Percentiles rank a stretch among this genome's conserved stretches.
Conservation (phyloP, 2,888 invertebrate genomes). For the Athripsodes cinereus region DNA sequence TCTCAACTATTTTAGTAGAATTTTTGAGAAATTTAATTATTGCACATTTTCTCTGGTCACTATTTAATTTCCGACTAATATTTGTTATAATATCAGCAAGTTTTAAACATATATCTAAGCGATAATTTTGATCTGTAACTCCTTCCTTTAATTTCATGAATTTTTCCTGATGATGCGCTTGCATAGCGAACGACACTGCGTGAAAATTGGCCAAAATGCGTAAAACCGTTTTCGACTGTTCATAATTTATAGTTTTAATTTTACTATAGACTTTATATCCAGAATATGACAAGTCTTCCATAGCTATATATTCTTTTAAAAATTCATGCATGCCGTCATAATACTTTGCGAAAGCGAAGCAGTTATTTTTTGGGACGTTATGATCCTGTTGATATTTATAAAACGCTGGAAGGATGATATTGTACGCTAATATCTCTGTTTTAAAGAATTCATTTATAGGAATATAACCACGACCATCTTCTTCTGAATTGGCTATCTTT, state of each 20-base stretch:
- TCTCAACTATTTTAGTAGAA: not conserved
- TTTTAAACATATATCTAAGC: too few species aligned
- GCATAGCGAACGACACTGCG: slow-evolving; percentile 20
- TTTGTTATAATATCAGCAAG: too few species aligned
- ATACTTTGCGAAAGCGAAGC: slow-evolving; percentile 14
- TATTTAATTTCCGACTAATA: too few species aligned
- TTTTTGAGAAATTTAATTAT: not conserved
- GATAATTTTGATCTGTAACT: not conserved
- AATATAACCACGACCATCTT: not conserved
- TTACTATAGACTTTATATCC: slow-evolving; percentile 12
- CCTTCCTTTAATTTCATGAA: slow-evolving; percentile 18
- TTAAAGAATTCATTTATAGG: slow-evolving; percentile 7
- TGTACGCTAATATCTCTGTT: slow-evolving; percentile 20
- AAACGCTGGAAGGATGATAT: slow-evolving; percentile 9
- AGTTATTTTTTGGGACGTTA: slow-evolving; percentile 5
- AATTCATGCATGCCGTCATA: slow-evolving; percentile 10
- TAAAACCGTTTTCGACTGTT: slow-evolving; percentile 7
- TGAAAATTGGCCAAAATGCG: slow-evolving; percentile 18
- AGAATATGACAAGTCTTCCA: slow-evolving; percentile 16
- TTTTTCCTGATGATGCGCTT: slow-evolving; percentile 8
- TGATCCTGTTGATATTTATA: slow-evolving; percentile 10
- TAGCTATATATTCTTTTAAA: slow-evolving; percentile 15
- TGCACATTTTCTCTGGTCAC: not conserved
- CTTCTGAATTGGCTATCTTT: not conserved
- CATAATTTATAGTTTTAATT: slow-evolving; percentile 8